Percentiles rank a stretch among this genome's conserved stretches.
phyloP scores from a whole-genome alignment of 2,888 invertebrate species.

The Drosophila austrosaltans region DNA sequence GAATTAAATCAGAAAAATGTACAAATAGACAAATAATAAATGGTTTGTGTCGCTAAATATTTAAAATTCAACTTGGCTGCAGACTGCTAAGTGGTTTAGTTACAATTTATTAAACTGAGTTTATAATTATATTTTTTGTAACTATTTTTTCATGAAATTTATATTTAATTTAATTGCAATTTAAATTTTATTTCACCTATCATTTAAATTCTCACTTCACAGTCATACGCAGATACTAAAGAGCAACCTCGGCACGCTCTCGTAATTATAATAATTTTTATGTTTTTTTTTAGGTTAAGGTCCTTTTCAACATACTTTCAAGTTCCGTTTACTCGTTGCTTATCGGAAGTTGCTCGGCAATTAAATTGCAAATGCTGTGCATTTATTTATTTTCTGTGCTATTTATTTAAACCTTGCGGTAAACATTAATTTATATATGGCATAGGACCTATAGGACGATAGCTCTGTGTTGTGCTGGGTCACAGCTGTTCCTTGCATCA shows the following conservation, averaged over 20 bases:
- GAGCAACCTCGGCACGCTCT: constrained; percentile 23
- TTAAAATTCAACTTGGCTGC: too few relatives aligned
- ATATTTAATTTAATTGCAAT: not conserved
- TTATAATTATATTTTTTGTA: not conserved
- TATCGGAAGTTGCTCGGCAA: constrained; percentile 17
- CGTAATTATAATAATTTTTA: constrained; percentile 34
- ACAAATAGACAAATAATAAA: too few relatives aligned
- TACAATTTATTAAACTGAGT: too few relatives aligned
- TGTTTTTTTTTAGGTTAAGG: constrained; percentile 30
- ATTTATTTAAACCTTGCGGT: constrained; percentile 26
- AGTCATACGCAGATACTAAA: constrained; percentile 8
- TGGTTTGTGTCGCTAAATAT: too few relatives aligned
- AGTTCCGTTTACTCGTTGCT: constrained; percentile 8
- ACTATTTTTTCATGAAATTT: too few relatives aligned
- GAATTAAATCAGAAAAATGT: not conserved
- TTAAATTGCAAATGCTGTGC: constrained; percentile 45
- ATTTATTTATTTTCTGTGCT: constrained; percentile 20
- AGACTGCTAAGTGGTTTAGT: too few relatives aligned
- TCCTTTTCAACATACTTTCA: constrained; percentile 8
- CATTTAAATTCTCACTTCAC: not conserved
- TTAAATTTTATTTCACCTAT: not conserved
- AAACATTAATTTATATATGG: constrained; percentile 51
- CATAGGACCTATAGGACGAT: constrained; percentile 15
- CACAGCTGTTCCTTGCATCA: constrained; percentile 31
- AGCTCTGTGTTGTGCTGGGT: constrained; percentile 9